Base-by-base conservation (phyloP, 1,140 invertebrate genomes). In the Pollicipes pollicipes region DNA sequence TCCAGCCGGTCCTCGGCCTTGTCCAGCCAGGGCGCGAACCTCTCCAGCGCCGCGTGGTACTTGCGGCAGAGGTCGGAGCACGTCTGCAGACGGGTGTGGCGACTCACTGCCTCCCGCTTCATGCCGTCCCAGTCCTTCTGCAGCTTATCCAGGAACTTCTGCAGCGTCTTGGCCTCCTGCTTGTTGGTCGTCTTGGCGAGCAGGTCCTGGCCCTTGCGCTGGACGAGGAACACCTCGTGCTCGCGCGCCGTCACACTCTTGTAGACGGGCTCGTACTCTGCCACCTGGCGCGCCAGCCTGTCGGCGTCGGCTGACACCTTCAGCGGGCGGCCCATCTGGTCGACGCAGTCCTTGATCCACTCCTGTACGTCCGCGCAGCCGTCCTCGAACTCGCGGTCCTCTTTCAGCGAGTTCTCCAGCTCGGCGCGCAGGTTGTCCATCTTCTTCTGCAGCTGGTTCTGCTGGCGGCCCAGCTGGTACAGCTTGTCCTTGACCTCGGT, bases 31-130 rank as follows among this genome's bases (percentile, higher is more conserved):
- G 92, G 89, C 0, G 91, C 77, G 83, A 97, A 95, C 0, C 85
- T 84, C 75, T 95, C 93, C 71, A 91, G 86, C 1, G 87, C 86
- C 74, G 86, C 85, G 75, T 90, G 88, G 80, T 92, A 97, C 78
- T 94, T 94, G 73, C 90, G 89, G 77, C 91, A 95, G 77, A 95
- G 91, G 79, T 95, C 91, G 82, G 88, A 89, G 78, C 90, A 91
- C 0, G 90, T 93, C 77, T 95, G 90, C 26, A 95, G 80, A 75
- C 89, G 84, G 0, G 87, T 91, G 74, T 95, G 88, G 58, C 91
- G 83, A 74, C 94, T 91, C 35, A 91, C 83, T 0, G 88, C 88
- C 75, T 92, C 90, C 73, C 91, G 88, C 70, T 90, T 88, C 45
- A 96, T 80, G 77, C 90, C 90, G 74, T 96, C 91, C 93, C 93